phyloP scores from a whole-genome alignment of 1,140 invertebrate genomes.

The Zaprionus africanus region DNA sequence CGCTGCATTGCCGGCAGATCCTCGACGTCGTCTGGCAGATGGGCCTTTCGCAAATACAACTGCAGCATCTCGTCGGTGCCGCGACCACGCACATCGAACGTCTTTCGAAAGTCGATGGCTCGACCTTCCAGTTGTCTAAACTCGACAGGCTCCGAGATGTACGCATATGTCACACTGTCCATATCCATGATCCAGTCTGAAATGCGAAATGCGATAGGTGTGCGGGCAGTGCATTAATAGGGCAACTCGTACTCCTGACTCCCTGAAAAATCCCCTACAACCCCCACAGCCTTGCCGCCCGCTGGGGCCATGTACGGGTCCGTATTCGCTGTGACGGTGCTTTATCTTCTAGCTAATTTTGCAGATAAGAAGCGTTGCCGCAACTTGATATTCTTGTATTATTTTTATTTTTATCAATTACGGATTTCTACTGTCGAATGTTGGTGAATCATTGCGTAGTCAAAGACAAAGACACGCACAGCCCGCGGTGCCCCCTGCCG shows the following conservation, averaged over 20 bases:
- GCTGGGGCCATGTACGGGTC: constrained; percentile 20
- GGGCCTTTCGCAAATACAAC: constrained; percentile 71
- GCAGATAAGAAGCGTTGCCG: constrained; percentile 58
- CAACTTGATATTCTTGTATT: constrained; percentile 13
- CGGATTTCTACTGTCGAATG: constrained; percentile 58
- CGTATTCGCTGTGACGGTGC: constrained; percentile 20
- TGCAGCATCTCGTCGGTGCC: constrained; percentile 76
- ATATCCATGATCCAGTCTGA: constrained; percentile 50
- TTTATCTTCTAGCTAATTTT: constrained; percentile 64
- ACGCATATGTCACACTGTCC: constrained; percentile 56
- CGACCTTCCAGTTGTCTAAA: constrained; percentile 70
- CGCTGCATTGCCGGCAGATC: constrained; percentile 65
- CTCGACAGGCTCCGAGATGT: constrained; percentile 77
- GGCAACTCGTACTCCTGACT: not conserved
- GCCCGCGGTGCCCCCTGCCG: not conserved
- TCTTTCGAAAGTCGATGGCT: constrained; percentile 74
- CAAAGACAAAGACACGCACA: constrained; percentile 38
- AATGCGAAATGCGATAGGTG: constrained; percentile 60
- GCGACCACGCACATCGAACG: constrained; percentile 74
- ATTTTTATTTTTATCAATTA: constrained; percentile 41
- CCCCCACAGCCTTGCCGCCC: not conserved
- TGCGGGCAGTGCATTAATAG: constrained; percentile 57
- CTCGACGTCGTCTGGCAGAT: constrained; percentile 67
- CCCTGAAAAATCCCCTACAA: not conserved
- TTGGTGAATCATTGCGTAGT: constrained; percentile 46